A percentile compares a stretch with the other conserved stretches of the same genome.
phyloP scores from a whole-genome alignment of 2,888 invertebrate genomes.

The Germaria angustata region DNA sequence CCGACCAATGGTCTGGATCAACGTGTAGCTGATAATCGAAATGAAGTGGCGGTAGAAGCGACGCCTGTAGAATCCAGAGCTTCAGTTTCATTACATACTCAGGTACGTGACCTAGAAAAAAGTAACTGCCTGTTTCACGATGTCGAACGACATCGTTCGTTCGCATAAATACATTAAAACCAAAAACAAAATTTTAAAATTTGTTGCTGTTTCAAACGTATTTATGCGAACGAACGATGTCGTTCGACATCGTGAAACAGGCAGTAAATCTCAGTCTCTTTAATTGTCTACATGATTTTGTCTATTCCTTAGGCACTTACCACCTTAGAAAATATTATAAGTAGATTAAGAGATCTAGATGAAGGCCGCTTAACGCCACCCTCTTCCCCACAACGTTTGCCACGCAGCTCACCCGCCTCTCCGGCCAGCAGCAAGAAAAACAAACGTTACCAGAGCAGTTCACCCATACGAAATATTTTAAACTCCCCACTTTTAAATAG shows the following conservation, averaged over 20 bases:
- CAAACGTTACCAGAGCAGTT: constrained; percentile 88
- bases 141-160: too few species aligned
- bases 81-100: constrained; percentile 80
- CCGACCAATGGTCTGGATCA: constrained; percentile 29
- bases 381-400: constrained; percentile 82
- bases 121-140: too few species aligned
- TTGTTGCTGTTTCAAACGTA: too few species aligned
- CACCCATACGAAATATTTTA: constrained; percentile 89
- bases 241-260: too few species aligned
- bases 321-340: constrained; percentile 83
- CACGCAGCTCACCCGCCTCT: constrained; percentile 88
- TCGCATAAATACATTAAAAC: too few species aligned
- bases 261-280: too few species aligned
- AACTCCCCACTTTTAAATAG: constrained; percentile 92
- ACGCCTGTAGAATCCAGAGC: constrained; percentile 79
- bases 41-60: constrained; percentile 74
- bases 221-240: too few species aligned
- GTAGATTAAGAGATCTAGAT: constrained; percentile 81
- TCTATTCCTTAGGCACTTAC: constrained; percentile 80
- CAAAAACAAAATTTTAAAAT: too few species aligned
- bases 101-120: too few species aligned
- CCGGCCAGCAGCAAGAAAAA: constrained; percentile 87
- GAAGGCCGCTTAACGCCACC: constrained; percentile 81
- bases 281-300: too few species aligned
- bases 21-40: constrained; percentile 54